Conservation (phyloP, 2,113 vertebrate genomes). For the Callocephalon fimbriatum region DNA sequence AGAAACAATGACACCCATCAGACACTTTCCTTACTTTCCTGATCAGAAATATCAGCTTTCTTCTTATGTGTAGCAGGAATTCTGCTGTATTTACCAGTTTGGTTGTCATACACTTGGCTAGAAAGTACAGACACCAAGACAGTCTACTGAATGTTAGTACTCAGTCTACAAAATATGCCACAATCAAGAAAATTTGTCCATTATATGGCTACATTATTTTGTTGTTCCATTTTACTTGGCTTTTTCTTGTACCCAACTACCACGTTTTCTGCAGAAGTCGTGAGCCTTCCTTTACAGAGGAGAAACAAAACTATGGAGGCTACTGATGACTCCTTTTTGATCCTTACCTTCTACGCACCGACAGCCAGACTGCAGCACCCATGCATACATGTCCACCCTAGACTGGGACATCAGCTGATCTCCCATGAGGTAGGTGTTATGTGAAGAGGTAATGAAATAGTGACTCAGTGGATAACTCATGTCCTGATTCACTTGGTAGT, state of each 20-base stretch:
- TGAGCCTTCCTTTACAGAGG: not conserved
- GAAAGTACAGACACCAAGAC: not conserved
- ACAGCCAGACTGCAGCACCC: constrained; percentile 96
- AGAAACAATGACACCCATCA: not conserved
- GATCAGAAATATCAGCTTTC: not conserved
- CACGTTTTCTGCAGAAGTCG: not conserved
- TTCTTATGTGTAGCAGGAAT: not conserved
- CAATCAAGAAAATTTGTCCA: not conserved
- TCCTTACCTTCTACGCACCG: constrained; percentile 93
- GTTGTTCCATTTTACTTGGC: not conserved
- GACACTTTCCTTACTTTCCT: not conserved
- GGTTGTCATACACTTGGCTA: not conserved
- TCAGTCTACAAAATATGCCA: not conserved
- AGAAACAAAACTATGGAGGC: not conserved
- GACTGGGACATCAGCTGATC: constrained; percentile 99
- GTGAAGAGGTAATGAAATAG: constrained; percentile 97
- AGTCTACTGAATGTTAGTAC: not conserved
- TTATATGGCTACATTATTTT: not conserved
- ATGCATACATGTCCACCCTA: constrained; percentile 95
- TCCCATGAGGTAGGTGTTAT: constrained; percentile 98
- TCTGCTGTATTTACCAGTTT: not conserved
- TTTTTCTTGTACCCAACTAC: not conserved
- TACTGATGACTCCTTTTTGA: not conserved
- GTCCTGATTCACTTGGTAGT: constrained; percentile 90
- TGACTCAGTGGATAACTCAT: constrained; percentile 91